Evolutionary conservation across 1,140 invertebrate species (phyloP).

Genomic region (Plodia interpunctella): DNA sequence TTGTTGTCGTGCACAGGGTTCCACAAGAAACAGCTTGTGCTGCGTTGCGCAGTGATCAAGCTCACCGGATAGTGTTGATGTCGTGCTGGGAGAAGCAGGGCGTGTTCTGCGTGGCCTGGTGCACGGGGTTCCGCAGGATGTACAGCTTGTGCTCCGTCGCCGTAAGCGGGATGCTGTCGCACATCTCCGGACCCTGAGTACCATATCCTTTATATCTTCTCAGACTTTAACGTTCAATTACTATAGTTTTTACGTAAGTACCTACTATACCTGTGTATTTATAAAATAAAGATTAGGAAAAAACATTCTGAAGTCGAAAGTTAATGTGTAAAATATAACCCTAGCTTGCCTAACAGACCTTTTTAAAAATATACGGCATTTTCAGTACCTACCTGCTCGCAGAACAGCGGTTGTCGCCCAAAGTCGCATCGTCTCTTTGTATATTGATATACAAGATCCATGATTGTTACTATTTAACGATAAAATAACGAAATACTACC

Average conservation of each 20-base stretch:
- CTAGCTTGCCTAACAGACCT: too few species aligned
- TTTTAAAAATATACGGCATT: too few species aligned
- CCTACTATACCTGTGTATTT: too few species aligned
- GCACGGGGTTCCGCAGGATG: slow-evolving; percentile 84
- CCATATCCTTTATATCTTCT: slow-evolving; percentile 60
- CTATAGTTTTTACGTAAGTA: too few species aligned
- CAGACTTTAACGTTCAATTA: too few species aligned
- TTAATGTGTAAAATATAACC: too few species aligned
- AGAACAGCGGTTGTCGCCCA: slow-evolving; percentile 83
- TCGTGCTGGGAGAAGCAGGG: slow-evolving; percentile 79
- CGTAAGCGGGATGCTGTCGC: slow-evolving; percentile 85
- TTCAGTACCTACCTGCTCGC: slow-evolving; percentile 72
- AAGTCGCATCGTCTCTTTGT: slow-evolving; percentile 83
- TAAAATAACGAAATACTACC: background rate
- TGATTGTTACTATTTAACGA: slow-evolving; percentile 32
- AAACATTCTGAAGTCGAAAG: too few species aligned
- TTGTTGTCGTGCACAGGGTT: too few species aligned
- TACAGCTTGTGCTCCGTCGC: slow-evolving; percentile 80
- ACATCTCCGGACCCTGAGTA: slow-evolving; percentile 84
- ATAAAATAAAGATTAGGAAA: too few species aligned
- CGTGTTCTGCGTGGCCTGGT: slow-evolving; percentile 80
- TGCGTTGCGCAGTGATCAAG: too few species aligned
- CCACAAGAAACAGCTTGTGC: too few species aligned
- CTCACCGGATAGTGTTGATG: slow-evolving; percentile 77
- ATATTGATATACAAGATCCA: slow-evolving; percentile 80